Conservation (phyloP, 2,113 vertebrate species). For the Gavialis gangeticus region DNA sequence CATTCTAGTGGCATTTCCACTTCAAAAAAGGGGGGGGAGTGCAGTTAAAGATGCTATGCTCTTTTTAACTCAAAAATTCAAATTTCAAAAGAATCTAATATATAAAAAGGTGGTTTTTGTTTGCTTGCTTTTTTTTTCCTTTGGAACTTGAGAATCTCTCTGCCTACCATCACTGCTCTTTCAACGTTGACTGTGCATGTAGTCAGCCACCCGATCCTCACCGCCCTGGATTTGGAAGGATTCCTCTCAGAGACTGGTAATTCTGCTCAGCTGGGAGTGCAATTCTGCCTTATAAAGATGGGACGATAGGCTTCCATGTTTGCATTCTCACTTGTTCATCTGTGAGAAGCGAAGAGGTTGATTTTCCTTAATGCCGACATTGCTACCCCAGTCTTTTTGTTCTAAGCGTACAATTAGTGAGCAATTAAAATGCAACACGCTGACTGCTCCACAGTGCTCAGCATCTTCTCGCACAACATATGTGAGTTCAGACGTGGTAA, state of each 20-base stretch:
- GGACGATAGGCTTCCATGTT: not conserved
- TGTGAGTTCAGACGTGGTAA: fast-evolving
- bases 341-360: not conserved
- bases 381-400: not conserved
- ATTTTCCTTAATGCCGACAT: not conserved
- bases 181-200: not conserved
- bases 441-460: not conserved
- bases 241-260: not conserved
- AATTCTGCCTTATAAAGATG: not conserved
- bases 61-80: not conserved
- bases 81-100: not conserved
- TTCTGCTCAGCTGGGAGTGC: not conserved
- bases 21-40: not conserved
- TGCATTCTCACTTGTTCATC: fast-evolving
- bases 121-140: no score
- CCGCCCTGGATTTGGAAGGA: not conserved
- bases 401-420: not conserved
- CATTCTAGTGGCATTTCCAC: not conserved
- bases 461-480: not conserved
- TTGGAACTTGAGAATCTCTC: not conserved
- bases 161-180: not conserved
- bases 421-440: not conserved
- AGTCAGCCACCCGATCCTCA: not conserved
- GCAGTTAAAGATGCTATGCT: not conserved
- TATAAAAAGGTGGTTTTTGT: not conserved